These are phyloP conservation scores for Calliopsis andreniformis DNA, from an alignment of 1,140 invertebrate species.

Conservation along the genomic window DNA sequence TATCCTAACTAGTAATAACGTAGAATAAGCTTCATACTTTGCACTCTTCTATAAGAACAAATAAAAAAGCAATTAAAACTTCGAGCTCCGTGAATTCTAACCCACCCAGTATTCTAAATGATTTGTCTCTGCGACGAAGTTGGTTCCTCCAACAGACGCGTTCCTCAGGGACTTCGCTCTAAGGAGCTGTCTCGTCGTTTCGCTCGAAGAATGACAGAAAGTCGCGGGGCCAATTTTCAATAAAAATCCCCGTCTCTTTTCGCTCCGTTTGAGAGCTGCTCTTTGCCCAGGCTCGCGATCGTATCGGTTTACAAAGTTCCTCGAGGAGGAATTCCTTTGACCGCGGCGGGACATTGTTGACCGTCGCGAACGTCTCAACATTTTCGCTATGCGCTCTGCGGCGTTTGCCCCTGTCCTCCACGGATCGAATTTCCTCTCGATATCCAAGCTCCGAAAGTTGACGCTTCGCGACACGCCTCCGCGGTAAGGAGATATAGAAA, in stretches of 20 bases:
- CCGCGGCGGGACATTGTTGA: background rate
- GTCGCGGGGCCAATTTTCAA: slow-evolving; percentile 7
- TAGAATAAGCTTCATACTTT: no score
- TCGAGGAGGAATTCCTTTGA: slow-evolving; percentile 5
- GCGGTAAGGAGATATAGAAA: slow-evolving; percentile 35
- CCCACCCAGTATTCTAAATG: no score
- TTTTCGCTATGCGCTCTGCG: background rate
- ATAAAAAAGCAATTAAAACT: no score
- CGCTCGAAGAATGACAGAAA: no score
- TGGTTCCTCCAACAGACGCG: no score
- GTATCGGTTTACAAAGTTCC: slow-evolving; percentile 15
- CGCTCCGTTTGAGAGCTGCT: background rate
- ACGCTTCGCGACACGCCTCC: slow-evolving; percentile 40
- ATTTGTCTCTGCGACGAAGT: no score
- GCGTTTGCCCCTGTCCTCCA: background rate
- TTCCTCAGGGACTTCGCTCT: no score
- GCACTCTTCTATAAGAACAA: no score
- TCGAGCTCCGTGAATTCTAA: no score
- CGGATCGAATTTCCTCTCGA: slow-evolving; percentile 35
- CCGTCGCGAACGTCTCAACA: background rate
- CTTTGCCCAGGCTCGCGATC: background rate
- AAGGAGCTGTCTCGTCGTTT: no score
- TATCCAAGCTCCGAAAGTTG: slow-evolving; percentile 18
- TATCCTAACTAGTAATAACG: no score
- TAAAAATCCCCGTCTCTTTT: slow-evolving; percentile 1